These are phyloP conservation scores for Drosophila grimshawi DNA, from an alignment of 1,140 invertebrate species.

Conservation along the genomic window DNA sequence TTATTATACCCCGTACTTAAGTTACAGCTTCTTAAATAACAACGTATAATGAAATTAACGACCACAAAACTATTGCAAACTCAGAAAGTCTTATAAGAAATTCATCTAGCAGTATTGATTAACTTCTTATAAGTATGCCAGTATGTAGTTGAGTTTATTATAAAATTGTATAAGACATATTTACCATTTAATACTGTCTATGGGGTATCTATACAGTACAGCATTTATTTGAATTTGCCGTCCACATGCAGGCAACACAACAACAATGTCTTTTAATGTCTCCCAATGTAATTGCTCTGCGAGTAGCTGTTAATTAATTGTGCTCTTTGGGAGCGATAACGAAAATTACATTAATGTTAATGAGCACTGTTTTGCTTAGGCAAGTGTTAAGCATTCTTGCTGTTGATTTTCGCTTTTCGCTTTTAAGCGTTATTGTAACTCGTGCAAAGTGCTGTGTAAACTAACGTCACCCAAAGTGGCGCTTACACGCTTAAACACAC, in stretches of 20 bases:
- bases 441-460: constrained; percentile 1
- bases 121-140: too few relatives aligned
- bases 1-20: constrained; percentile 14
- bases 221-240: background rate
- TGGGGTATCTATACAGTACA: background rate
- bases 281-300: constrained; percentile 23
- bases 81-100: too few relatives aligned
- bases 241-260: constrained; percentile 37
- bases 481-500: constrained; percentile 29
- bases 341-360: constrained; percentile 21
- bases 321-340: constrained; percentile 22
- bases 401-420: constrained; percentile 23
- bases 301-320: constrained; percentile 48
- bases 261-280: constrained; percentile 38
- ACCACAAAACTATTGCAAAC: too few relatives aligned
- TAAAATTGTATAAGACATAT: too few relatives aligned
- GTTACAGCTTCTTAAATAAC: background rate
- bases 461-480: constrained; percentile 19
- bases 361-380: constrained; percentile 6
- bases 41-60: background rate
- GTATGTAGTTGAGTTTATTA: too few relatives aligned
- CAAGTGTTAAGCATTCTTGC: constrained; percentile 15
- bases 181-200: too few relatives aligned
- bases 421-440: constrained; percentile 24
- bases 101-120: too few relatives aligned